Evolutionary conservation across 1,140 invertebrate genomes (phyloP).

Genomic region (Atopsyche davidsoni): DNA sequence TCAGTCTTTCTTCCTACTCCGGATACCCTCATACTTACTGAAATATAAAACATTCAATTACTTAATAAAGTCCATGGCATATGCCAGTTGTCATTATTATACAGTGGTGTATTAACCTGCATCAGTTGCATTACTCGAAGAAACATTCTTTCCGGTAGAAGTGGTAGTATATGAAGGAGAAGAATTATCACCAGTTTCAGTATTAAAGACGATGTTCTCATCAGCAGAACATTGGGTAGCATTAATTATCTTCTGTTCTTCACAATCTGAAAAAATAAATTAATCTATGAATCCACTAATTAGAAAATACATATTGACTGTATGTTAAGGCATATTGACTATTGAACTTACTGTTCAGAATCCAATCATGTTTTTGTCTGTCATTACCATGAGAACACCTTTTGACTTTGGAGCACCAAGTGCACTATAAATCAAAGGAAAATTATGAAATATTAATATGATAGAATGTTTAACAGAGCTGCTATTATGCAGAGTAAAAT

Average conservation of each 20-base stretch:
- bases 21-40: not conserved
- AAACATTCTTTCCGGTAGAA: conserved; percentile 7
- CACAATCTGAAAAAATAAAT: conserved; percentile 49
- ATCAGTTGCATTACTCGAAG: conserved; percentile 2
- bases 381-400: conserved; percentile 88
- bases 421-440: conserved; percentile 54
- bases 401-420: conserved; percentile 77
- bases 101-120: conserved; percentile 10
- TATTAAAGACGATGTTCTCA: conserved; percentile 2
- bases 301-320: not conserved
- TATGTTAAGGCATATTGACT: not conserved
- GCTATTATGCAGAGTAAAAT: too few relatives aligned
- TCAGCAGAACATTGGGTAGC: conserved; percentile 39
- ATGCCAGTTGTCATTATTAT: not conserved
- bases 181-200: not conserved
- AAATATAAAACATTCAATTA: conserved; percentile 2
- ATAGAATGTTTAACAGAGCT: too few relatives aligned
- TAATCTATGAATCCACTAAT: not conserved
- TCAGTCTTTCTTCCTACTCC: not conserved
- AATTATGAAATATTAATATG: not conserved
- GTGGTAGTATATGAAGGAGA: conserved; percentile 8
- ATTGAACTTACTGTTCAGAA: conserved; percentile 55
- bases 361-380: conserved; percentile 84
- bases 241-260: conserved; percentile 45
- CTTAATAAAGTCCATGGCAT: too few relatives aligned